Percentiles rank a stretch among this genome's conserved stretches.
Conservation (phyloP, 2,113 vertebrate genomes). For the Platycercus adscitus region DNA sequence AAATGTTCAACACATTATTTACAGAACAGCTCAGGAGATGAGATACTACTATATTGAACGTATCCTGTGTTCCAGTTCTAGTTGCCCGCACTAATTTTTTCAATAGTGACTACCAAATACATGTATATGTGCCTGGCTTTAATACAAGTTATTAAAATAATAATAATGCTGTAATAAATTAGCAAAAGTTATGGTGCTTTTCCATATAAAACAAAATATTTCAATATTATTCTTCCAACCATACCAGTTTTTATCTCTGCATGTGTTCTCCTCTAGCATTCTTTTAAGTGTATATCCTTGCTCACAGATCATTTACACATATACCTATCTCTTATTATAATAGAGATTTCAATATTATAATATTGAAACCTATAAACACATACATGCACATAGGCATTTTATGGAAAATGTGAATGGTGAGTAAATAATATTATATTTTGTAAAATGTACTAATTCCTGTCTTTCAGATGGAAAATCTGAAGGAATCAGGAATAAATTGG, state of each 20-base stretch:
- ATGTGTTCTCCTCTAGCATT: neutral
- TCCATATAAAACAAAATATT: neutral
- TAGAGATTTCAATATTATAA: neutral
- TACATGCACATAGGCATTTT: neutral
- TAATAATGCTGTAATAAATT: neutral
- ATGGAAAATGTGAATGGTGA: neutral
- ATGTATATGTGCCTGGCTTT: neutral
- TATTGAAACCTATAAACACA: neutral
- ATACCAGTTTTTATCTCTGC: neutral
- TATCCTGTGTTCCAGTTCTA: neutral
- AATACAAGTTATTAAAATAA: neutral
- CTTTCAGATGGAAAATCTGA: neutral
- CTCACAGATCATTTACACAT: neutral
- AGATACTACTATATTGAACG: neutral
- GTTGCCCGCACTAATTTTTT: neutral
- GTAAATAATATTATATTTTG: neutral
- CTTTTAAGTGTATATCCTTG: neutral
- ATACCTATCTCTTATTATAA: rapidly evolving
- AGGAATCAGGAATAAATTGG: neutral
- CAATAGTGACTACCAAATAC: neutral
- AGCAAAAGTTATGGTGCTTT: neutral
- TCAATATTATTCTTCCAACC: neutral
- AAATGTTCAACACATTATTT: neutral
- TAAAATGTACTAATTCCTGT: neutral
- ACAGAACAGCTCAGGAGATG: neutral